Base-by-base conservation (phyloP, 2,113 vertebrate genomes). In the Diadophis punctatus region DNA sequence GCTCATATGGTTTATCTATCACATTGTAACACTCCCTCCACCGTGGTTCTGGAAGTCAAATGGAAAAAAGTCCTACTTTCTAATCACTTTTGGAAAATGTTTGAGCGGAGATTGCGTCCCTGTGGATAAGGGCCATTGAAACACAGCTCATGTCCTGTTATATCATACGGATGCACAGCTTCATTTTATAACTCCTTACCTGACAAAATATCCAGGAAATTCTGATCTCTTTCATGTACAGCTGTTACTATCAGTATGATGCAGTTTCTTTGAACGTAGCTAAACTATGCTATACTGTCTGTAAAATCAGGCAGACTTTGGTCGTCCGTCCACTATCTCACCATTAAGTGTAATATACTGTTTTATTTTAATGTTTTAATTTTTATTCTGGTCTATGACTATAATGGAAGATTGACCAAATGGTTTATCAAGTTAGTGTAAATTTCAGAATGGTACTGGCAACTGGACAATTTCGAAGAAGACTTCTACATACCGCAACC, bases 391-490 rank as follows among this genome's bases (percentile, higher is more conserved):
- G 10, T 63, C 60, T 30, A 27, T 30, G 60, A 63, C 11, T 4
- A 63, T 0, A 25, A 58, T 9, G 55, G 25, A 58, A 58, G 22
- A 25, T 58, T 63, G 30, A 74, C 49, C 25, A 49, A 0, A 63
- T 63, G 39, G 20, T 93, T 93, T 93, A 43, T 80, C 92, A 53
- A 94, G 43, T 16, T 16, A 27, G 43, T 80, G 39, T 92, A 39
- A 12, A 85, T 91, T 88, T 93, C 34, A 95, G 93, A 91, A 90
- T 0, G 0, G 55, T 91, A n/a, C 89, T 91, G 87, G n/a, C n/a
- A 51, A 85, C 20, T 27, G 46, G 87, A 68, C 89, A 90, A 55
- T 60, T 93, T 68, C 68, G 8, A 30, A 91, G 88, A 94, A 11
- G 0, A 27, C 93, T 52, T 14, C 0, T 0, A 90, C 94, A 92